Conservation (phyloP, 1,140 invertebrate genomes). For the Musca domestica region DNA sequence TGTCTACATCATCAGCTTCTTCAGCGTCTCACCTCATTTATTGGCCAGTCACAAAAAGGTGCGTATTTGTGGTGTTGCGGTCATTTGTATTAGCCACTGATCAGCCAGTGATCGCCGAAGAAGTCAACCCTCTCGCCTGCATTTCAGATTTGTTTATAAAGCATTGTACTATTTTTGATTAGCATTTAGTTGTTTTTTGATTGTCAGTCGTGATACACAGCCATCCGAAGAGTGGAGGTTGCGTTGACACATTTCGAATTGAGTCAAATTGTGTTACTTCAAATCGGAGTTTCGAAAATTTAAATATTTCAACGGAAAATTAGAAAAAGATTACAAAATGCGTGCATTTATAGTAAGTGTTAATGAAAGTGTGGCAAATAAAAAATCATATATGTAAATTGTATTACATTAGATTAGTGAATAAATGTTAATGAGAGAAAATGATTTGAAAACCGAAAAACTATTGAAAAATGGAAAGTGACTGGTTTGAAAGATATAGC, state of each 20-base stretch:
- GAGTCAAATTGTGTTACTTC: background rate
- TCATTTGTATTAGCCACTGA: slow-evolving; percentile 3
- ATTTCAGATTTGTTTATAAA: slow-evolving; percentile 25
- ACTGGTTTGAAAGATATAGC: too few relatives aligned
- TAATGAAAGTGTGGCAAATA: background rate
- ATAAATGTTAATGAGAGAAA: background rate
- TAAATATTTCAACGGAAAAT: background rate
- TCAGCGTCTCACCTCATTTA: background rate
- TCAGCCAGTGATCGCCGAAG: background rate
- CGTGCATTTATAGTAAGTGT: slow-evolving; percentile 46
- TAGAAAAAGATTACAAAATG: slow-evolving; percentile 35
- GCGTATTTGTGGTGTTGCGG: slow-evolving; percentile 11
- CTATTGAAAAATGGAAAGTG: background rate
- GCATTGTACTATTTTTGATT: slow-evolving; percentile 44
- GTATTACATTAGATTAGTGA: too few relatives aligned
- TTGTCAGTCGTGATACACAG: slow-evolving; percentile 34
- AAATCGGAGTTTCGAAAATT: background rate
- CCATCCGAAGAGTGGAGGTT: background rate
- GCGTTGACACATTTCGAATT: background rate
- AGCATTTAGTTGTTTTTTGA: slow-evolving; percentile 51
- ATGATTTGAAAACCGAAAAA: background rate
- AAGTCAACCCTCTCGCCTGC: background rate
- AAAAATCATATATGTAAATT: background rate
- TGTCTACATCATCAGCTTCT: background rate
- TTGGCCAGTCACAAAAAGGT: background rate